Conservation (phyloP, 2,113 vertebrate genomes). For the Sterrhoptilus dennistouni region DNA sequence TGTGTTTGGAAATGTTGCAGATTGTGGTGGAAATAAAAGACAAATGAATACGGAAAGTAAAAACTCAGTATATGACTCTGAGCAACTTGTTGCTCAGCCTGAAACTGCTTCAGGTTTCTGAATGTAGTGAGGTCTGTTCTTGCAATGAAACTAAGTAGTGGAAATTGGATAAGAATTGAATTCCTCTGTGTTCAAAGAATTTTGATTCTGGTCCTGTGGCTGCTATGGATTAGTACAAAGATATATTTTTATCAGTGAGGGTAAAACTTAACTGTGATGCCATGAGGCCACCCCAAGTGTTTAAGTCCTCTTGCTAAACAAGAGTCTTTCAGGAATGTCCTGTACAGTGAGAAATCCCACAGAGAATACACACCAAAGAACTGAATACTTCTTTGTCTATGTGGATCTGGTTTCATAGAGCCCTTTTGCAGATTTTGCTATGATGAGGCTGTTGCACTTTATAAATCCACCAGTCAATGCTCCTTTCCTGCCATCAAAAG, state of each 20-base stretch:
- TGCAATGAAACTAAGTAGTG: background rate
- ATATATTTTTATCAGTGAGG: background rate
- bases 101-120: background rate
- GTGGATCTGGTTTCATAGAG: background rate
- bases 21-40: background rate
- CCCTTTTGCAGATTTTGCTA: background rate
- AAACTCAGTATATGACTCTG: background rate
- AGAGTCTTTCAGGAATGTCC: background rate
- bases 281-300: background rate
- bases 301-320: background rate
- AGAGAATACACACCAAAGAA: background rate
- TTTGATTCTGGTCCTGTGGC: background rate
- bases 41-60: background rate
- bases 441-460: background rate
- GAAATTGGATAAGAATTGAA: background rate
- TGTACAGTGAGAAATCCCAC: background rate
- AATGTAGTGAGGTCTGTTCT: background rate
- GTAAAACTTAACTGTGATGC: background rate
- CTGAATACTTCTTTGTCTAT: background rate
- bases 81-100: background rate
- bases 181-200: background rate
- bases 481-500: slow-evolving; percentile 1
- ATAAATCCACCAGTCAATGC: background rate
- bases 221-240: background rate
- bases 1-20: background rate